Conservation (phyloP, 2,113 vertebrate species). For the Paradoxurus hermaphroditus region DNA sequence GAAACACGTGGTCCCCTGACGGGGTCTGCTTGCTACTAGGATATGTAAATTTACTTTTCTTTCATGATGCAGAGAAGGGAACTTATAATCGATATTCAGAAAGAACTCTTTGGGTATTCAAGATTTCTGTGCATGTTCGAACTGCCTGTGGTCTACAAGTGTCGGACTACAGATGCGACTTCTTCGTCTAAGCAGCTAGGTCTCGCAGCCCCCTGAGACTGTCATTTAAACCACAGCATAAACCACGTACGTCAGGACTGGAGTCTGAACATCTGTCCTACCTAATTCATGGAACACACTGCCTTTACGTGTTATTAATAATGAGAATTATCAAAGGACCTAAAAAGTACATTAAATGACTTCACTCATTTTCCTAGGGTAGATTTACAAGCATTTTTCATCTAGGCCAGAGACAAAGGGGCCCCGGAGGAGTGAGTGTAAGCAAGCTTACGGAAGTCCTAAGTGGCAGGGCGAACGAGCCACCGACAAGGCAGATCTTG, state of each 20-base stretch:
- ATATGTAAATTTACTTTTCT: not conserved
- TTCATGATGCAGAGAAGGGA: not conserved
- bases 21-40: not conserved
- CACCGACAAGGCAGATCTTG: not conserved
- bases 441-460: not conserved
- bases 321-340: not conserved
- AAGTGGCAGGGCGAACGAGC: not conserved
- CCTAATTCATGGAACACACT: not conserved
- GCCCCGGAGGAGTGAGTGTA: not conserved
- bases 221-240: not conserved
- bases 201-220: not conserved
- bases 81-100: not conserved
- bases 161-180: not conserved
- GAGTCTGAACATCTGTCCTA: not conserved
- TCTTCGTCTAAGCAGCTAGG: not conserved
- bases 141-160: not conserved
- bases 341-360: not conserved
- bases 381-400: constrained; percentile 5
- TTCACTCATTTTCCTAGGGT: not conserved
- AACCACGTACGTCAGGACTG: not conserved
- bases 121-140: not conserved
- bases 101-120: not conserved
- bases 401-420: not conserved
- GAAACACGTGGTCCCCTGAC: not conserved
- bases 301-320: not conserved